A percentile compares a stretch with the other conserved stretches of the same genome.
phyloP scores from a whole-genome alignment of 1,140 invertebrate species.

The Babylonia areolata region DNA sequence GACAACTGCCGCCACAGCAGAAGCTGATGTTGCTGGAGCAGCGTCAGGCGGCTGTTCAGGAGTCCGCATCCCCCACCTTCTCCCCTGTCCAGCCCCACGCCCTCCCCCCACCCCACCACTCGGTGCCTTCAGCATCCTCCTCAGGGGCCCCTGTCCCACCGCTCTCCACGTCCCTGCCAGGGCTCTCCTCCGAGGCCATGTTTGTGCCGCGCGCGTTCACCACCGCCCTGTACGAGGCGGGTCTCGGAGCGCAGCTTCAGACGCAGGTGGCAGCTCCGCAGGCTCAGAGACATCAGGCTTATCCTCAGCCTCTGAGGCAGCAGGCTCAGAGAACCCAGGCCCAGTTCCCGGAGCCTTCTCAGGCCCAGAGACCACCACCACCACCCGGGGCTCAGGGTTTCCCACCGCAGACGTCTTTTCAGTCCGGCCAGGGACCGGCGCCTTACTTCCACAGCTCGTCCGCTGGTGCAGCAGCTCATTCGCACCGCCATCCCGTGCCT shows the following conservation, averaged over 20 bases:
- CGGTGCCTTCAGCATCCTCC: not conserved
- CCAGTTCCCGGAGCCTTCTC: not conserved
- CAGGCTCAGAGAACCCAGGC: not conserved
- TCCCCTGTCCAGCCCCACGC: conserved; percentile 4
- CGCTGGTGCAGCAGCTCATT: too few relatives aligned
- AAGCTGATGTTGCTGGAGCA: conserved; percentile 8
- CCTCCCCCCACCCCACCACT: not conserved
- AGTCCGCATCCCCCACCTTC: conserved; percentile 40
- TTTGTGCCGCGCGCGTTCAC: not conserved
- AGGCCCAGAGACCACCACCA: not conserved
- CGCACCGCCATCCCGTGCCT: not conserved
- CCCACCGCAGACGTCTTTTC: not conserved
- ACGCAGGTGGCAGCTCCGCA: not conserved
- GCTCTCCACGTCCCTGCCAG: not conserved
- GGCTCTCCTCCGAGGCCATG: not conserved
- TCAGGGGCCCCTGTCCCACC: not conserved
- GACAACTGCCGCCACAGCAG: conserved; percentile 28
- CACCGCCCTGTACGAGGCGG: not conserved
- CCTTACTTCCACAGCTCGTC: not conserved
- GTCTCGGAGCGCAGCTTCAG: not conserved
- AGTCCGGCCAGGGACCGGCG: not conserved
- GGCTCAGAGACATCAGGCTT: not conserved
- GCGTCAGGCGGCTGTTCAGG: conserved; percentile 32
- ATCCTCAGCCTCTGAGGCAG: too few relatives aligned
- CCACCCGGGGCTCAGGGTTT: too few relatives aligned